Base-by-base conservation (phyloP, 2,113 vertebrate genomes). In the Apistogramma diplotaenia region DNA sequence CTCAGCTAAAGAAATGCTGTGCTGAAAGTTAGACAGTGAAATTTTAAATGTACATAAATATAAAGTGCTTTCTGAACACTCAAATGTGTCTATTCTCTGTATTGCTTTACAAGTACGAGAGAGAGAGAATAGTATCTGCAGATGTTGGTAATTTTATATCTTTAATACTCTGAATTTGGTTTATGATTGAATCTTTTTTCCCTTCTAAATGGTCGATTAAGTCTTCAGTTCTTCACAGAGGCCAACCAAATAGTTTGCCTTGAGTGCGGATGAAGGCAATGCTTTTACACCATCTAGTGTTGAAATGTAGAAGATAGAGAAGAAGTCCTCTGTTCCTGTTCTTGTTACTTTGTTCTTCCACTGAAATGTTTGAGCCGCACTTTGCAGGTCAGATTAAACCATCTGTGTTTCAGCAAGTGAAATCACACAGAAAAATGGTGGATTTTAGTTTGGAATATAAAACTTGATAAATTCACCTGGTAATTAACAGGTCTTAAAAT, bases 281-380 rank as follows among this genome's bases (percentile, higher is more conserved):
- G 31, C 81, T 84, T 67, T 71, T 16, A 49, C 89, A 71, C 91
- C 93, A 93, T 91, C 93, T 94, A 90, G 91, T 94, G 93, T 87
- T 87, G 61, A 83, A 60, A 78, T 15, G 11, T 4, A 79, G 81
- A 53, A 54, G 10, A 25, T 1, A 27, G 46, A 8, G 33, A 23
- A 46, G 40, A 67, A 19, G 23, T 23, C 16, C 40, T 43, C 2
- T 29, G 40, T 29, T 70, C 37, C n/a, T 3, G 25, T 29, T 35
- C 33, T 35, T 35, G 61, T 67, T 16, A 67, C 37, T 18, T 67
- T 43, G 61, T 67, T 46, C 23, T 46, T 25, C 6, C 61, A 67
- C 37, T 67, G 61, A 37, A 18, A 25, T 53, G 15, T 58, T 57
- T 60, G 25, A 60, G n/a, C 53, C 29, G 27, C 23, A 35, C 8